A percentile compares a stretch with the other conserved stretches of the same genome.
Evolutionary conservation across 1,140 invertebrate genomes (phyloP).

Genomic region (Drosophila azteca): DNA sequence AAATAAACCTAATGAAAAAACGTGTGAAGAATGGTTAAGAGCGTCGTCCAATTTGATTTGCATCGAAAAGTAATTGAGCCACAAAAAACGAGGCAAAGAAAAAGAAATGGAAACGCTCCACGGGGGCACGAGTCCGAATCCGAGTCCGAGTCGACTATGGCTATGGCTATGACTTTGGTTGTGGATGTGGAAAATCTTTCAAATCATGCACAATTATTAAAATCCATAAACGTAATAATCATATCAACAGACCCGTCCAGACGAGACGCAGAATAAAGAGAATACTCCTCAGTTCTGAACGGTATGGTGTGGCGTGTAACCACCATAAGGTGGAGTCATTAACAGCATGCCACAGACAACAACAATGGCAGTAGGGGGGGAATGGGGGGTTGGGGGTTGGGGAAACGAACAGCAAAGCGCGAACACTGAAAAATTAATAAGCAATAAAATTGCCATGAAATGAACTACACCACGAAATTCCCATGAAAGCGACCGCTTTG

Average conservation of each 20-base stretch:
- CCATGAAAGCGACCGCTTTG: slow-evolving; percentile 66
- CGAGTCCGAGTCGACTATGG: background rate
- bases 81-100: slow-evolving; percentile 37
- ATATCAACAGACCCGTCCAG: slow-evolving; percentile 64
- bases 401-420: slow-evolving; percentile 52
- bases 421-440: slow-evolving; percentile 83
- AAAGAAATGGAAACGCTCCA: slow-evolving; percentile 50
- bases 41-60: slow-evolving; percentile 80
- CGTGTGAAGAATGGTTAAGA: slow-evolving; percentile 82
- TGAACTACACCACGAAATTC: slow-evolving; percentile 77
- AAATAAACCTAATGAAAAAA: slow-evolving; percentile 73
- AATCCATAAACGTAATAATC: slow-evolving; percentile 82
- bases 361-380: background rate
- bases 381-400: too few species aligned
- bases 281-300: too few species aligned
- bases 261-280: background rate
- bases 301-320: slow-evolving; percentile 9
- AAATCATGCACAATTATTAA: slow-evolving; percentile 84
- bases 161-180: slow-evolving; percentile 2
- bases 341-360: slow-evolving; percentile 60
- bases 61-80: slow-evolving; percentile 83
- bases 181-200: slow-evolving; percentile 61
- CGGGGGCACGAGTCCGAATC: slow-evolving; percentile 72
- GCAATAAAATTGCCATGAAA: slow-evolving; percentile 84
- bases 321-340: slow-evolving; percentile 59